phyloP scores from a whole-genome alignment of 2,888 invertebrate genomes.

The Stenolophus ochropezus region DNA sequence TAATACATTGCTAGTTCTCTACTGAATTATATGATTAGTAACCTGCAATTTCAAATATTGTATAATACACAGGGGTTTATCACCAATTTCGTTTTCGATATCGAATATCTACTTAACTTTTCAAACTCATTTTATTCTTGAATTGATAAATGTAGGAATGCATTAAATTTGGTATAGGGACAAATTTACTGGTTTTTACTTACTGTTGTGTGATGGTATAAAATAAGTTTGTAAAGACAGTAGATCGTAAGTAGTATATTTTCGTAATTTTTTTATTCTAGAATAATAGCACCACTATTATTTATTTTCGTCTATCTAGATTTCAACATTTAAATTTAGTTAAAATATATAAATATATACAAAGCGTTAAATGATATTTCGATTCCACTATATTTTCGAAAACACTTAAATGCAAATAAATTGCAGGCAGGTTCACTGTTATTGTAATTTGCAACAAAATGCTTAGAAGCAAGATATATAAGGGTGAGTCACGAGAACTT shows the following conservation, averaged over 20 bases:
- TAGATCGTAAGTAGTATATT: slow-evolving; percentile 24
- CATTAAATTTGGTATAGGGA: neutral
- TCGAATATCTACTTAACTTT: slow-evolving; percentile 4
- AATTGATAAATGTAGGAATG: neutral
- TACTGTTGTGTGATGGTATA: neutral
- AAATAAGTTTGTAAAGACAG: slow-evolving; percentile 6
- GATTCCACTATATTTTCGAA: slow-evolving; percentile 4
- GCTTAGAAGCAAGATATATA: slow-evolving; percentile 49
- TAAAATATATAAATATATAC: slow-evolving; percentile 44
- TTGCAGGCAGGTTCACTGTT: slow-evolving; percentile 34
- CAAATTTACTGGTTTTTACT: neutral
- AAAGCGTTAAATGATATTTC: slow-evolving; percentile 41
- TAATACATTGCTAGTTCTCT: slow-evolving; percentile 42
- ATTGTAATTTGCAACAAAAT: slow-evolving; percentile 45
- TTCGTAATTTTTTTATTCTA: slow-evolving; percentile 30
- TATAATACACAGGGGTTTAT: slow-evolving; percentile 37
- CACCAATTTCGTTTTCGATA: slow-evolving; percentile 42
- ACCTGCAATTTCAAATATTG: slow-evolving; percentile 39
- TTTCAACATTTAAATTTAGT: slow-evolving; percentile 21
- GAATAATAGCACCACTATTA: slow-evolving; percentile 53
- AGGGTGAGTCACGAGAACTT: neutral
- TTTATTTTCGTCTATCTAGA: slow-evolving; percentile 32
- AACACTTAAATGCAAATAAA: slow-evolving; percentile 39
- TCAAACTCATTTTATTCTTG: neutral
- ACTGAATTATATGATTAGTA: slow-evolving; percentile 45